A percentile compares a stretch with the other conserved stretches of the same genome.
Evolutionary conservation across 1,140 invertebrate genomes (phyloP).

Genomic region (Macrosteles quadrilineatus): DNA sequence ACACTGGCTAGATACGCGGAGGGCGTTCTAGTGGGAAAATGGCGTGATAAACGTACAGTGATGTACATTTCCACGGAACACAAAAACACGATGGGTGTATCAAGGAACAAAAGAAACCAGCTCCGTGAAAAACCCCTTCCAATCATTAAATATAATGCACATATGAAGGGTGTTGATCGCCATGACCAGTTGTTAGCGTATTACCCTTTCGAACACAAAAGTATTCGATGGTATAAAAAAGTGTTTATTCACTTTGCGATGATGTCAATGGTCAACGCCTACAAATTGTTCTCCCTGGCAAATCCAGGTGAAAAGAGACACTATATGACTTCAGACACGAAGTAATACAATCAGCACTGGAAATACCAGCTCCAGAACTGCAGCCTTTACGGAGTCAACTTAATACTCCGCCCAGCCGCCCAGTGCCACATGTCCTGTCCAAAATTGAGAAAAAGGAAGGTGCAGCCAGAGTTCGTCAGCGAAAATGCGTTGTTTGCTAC

Average conservation of each 20-base stretch:
- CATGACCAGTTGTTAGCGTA: constrained; percentile 32
- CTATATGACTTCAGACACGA: no score
- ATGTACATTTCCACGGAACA: constrained; percentile 31
- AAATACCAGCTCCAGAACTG: no score
- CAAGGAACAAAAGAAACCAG: background rate
- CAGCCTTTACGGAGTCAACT: no score
- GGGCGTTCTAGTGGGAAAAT: constrained; percentile 49
- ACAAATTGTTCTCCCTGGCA: background rate
- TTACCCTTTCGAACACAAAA: constrained; percentile 37
- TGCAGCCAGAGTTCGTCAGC: no score
- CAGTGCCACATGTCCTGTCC: no score
- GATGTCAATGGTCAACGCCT: constrained; percentile 29
- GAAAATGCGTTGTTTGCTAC: no score
- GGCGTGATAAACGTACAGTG: constrained; percentile 45
- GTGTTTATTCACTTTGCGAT: constrained; percentile 34
- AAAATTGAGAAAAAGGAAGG: no score
- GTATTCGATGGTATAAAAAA: constrained; percentile 36
- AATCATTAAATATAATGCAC: constrained; percentile 36
- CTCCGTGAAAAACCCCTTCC: constrained; percentile 22
- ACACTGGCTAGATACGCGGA: no score
- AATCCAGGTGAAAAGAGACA: background rate
- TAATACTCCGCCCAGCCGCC: no score
- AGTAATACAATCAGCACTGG: no score
- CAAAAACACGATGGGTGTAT: constrained; percentile 1
- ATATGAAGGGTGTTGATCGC: constrained; percentile 35